phyloP scores from a whole-genome alignment of 2,797 vertebrate genomes.

The Aphelocoma californica region DNA sequence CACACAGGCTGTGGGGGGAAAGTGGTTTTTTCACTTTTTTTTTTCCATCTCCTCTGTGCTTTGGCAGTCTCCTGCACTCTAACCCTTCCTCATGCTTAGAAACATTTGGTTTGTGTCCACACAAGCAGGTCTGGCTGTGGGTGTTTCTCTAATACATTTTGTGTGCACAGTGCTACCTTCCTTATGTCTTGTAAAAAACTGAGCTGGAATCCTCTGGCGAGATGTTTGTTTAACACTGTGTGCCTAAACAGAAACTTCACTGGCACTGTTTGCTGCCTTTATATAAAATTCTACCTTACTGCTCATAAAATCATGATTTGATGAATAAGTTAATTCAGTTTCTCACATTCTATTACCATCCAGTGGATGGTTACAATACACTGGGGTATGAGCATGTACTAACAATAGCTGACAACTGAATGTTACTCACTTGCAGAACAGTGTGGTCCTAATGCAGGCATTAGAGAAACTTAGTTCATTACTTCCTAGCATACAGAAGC shows the following conservation, averaged over 20 bases:
- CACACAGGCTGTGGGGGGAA: accelerated
- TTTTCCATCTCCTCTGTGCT: not conserved
- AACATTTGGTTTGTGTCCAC: not conserved
- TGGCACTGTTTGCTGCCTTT: not conserved
- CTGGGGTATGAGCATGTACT: not conserved
- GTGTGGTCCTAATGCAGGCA: not conserved
- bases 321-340: not conserved
- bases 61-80: not conserved
- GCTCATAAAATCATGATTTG: not conserved
- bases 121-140: not conserved
- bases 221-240: not conserved
- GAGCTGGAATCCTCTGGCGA: not conserved
- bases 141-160: not conserved
- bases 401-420: not conserved
- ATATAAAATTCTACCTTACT: not conserved
- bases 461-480: not conserved
- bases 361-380: not conserved
- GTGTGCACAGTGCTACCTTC: not conserved
- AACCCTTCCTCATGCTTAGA: not conserved
- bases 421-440: not conserved
- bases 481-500: not conserved
- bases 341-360: not conserved
- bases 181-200: not conserved
- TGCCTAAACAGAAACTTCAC: not conserved
- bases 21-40: not conserved